Base-by-base conservation (phyloP, 2,797 vertebrate genomes). In the Silurus lanzhouensis region DNA sequence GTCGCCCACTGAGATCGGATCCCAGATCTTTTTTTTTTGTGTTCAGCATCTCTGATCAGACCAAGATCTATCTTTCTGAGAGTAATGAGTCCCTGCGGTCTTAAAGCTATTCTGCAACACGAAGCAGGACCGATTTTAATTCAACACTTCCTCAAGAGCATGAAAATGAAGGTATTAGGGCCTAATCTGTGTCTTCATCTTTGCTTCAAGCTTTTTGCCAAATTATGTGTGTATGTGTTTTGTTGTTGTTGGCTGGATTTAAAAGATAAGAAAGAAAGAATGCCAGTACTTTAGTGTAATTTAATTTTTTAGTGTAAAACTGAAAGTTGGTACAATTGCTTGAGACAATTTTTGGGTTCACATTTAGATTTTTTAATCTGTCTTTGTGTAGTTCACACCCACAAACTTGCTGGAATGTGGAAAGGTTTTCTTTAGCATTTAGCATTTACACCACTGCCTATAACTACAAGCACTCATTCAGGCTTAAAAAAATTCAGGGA, bases 11-110 rank as follows among this genome's bases (percentile, higher is more conserved):
- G 88, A 89, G 89, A 80, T 86, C 87, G 82, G 83, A 93, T 92
- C 86, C 85, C 75, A 83, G 91, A 91, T 52, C 48, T 52, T 94
- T 90, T 90, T 91, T 94, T 90, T 90, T 93, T 89, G 87, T 78
- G 61, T 88, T 87, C 85, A 88, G 82, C 91, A 91, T 90, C 88
- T 91, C 83, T 91, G 89, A 91, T 91, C 89, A 88, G 80, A 81
- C 75, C 84, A 88, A 89, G 92, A 91, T 93, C 92, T 92, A 90
- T 93, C 90, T 92, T 89, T 86, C 74, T 71, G 90, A 90, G 89
- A 93, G 88, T 87, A 92, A 93, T 89, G 87, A 89, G 84, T 87
- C 88, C 66, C 79, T 8, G 66, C 81, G 80, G 83, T 87, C 88
- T 84, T 84, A 72, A 82, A 89, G 84, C 86, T 84, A 44, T 88